Conservation (phyloP, 1,140 invertebrate genomes). For the Paralvinella palmiformis region DNA sequence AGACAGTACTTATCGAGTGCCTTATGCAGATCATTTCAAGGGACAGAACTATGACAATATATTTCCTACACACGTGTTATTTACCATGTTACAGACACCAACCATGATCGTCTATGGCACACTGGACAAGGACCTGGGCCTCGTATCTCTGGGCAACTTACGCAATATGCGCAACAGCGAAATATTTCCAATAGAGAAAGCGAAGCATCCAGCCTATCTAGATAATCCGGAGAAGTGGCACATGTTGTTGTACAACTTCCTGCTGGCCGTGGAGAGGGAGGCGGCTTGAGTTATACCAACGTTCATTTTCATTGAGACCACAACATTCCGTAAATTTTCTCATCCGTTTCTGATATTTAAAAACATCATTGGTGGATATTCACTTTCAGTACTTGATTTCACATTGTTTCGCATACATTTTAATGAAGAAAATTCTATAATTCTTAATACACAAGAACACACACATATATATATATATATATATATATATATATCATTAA, state of each 20-base stretch:
- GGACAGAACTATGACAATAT: slow-evolving; percentile 19
- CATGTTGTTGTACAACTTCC: slow-evolving; percentile 48
- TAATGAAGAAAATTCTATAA: too few species aligned
- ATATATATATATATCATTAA: too few species aligned
- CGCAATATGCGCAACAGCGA: slow-evolving; percentile 40
- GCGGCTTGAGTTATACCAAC: too few species aligned
- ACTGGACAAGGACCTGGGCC: slow-evolving; percentile 44
- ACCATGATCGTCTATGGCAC: slow-evolving; percentile 51
- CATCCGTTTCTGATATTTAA: too few species aligned
- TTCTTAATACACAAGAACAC: too few species aligned
- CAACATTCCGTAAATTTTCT: too few species aligned
- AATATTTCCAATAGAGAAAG: slow-evolving; percentile 39
- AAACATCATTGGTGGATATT: too few species aligned
- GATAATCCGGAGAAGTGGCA: slow-evolving; percentile 50
- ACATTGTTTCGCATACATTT: too few species aligned
- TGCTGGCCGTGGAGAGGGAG: slow-evolving; percentile 13
- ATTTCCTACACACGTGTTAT: neutral
- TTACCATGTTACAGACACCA: slow-evolving; percentile 46
- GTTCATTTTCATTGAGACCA: too few species aligned
- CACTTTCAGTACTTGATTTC: too few species aligned
- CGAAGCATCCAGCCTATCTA: slow-evolving; percentile 51
- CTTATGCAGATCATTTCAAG: neutral
- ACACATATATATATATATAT: too few species aligned
- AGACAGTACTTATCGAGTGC: neutral
- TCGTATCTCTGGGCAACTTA: slow-evolving; percentile 35